These are phyloP conservation scores for Eupithecia subumbrata DNA, from an alignment of 2,888 invertebrate species.

Conservation along the genomic window DNA sequence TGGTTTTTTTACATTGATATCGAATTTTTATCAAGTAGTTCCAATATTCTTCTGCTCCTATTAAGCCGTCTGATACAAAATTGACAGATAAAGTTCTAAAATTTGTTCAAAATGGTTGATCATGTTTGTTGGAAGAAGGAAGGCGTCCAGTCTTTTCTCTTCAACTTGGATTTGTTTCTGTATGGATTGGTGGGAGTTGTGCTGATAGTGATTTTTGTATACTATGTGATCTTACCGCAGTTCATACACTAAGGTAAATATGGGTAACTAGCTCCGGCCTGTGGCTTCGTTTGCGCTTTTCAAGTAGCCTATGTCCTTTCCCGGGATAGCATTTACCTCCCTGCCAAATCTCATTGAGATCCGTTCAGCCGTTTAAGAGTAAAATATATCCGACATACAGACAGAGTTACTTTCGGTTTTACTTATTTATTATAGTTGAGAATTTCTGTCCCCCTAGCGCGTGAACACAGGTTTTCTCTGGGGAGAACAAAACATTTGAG, in stretches of 20 bases:
- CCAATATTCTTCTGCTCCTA: neutral
- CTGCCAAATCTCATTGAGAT: too few species aligned
- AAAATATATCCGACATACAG: too few species aligned
- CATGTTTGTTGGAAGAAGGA: conserved; percentile 38
- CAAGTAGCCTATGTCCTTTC: too few species aligned
- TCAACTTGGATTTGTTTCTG: conserved; percentile 63
- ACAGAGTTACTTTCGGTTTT: too few species aligned
- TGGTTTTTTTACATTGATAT: neutral
- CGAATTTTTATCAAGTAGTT: neutral
- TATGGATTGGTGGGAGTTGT: conserved; percentile 56
- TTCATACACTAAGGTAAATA: conserved; percentile 40
- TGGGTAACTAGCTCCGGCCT: too few species aligned
- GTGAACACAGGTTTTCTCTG: too few species aligned
- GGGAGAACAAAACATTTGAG: too few species aligned
- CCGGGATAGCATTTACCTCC: too few species aligned
- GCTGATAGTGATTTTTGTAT: conserved; percentile 61
- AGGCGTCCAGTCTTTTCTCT: conserved; percentile 55
- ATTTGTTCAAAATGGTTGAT: conserved; percentile 20
- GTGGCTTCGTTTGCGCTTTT: too few species aligned
- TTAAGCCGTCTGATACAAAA: neutral
- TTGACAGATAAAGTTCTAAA: neutral
- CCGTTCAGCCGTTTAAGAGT: too few species aligned
- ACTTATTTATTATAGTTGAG: too few species aligned
- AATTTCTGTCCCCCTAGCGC: too few species aligned
- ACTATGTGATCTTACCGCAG: conserved; percentile 52